Percentiles rank a stretch among this genome's conserved stretches.
Evolutionary conservation across 2,113 vertebrate genomes (phyloP).

Genomic region (Engystomops pustulosus): DNA sequence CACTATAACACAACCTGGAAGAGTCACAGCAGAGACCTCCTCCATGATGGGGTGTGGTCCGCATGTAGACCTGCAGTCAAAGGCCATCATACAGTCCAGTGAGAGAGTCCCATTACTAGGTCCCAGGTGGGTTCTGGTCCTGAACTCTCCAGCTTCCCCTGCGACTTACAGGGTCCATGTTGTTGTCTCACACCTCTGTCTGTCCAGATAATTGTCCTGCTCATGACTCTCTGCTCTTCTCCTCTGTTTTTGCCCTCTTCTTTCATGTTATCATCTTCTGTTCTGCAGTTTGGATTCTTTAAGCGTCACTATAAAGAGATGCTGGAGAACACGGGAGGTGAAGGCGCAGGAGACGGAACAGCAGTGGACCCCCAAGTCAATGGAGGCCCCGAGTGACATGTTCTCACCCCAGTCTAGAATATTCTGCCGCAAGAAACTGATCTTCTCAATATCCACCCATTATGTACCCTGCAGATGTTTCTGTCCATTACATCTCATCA

Average conservation of each 20-base stretch:
- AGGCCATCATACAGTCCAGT: neutral
- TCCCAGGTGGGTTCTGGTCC: neutral
- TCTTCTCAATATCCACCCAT: neutral
- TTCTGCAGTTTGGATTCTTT: constrained; percentile 55
- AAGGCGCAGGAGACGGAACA: fast-evolving
- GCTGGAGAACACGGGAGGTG: neutral
- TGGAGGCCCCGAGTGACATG: neutral
- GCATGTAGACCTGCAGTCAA: no score
- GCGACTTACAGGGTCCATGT: no score
- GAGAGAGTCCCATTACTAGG: neutral
- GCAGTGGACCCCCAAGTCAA: neutral
- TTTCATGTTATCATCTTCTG: neutral
- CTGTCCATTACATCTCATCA: neutral
- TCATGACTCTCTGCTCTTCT: neutral
- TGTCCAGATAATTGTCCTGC: no score
- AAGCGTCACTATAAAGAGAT: constrained; percentile 46
- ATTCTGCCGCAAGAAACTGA: neutral
- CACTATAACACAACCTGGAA: no score
- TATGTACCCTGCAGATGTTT: neutral
- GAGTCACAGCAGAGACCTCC: no score
- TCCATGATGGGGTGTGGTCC: no score
- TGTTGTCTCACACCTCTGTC: no score
- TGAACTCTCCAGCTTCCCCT: no score
- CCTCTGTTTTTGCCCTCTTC: neutral
- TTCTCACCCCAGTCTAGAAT: neutral